Evolutionary conservation across 1,140 invertebrate genomes (phyloP).

Genomic region (Bombus huntii): DNA sequence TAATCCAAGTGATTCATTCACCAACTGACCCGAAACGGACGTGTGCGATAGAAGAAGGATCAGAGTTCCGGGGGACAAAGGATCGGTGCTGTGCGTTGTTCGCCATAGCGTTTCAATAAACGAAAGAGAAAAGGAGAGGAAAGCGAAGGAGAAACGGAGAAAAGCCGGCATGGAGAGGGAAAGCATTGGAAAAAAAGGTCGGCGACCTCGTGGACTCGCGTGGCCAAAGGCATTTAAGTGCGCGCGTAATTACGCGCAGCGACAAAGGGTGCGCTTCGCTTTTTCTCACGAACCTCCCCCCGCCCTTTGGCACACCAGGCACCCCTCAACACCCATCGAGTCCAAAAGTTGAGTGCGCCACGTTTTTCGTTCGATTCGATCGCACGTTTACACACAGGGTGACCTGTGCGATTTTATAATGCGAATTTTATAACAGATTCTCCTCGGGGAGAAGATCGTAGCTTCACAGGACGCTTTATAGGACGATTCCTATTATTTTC

Average conservation of each 20-base stretch:
- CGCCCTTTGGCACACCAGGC: background rate
- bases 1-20: background rate
- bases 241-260: constrained; percentile 61
- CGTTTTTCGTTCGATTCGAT: background rate
- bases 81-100: background rate
- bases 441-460: no score
- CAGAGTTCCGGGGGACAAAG: background rate
- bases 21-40: background rate
- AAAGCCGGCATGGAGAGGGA: background rate
- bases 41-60: background rate
- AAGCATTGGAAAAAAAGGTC: constrained; percentile 21
- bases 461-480: no score
- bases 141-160: background rate
- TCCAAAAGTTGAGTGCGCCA: constrained; percentile 17
- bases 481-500: no score
- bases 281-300: constrained; percentile 57
- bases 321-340: constrained; percentile 16
- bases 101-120: constrained; percentile 37
- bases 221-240: constrained; percentile 64
- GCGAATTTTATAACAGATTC: no score
- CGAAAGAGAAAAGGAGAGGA: background rate
- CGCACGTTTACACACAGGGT: no score
- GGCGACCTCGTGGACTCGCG: constrained; percentile 52
- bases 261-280: constrained; percentile 60
- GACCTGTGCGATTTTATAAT: no score